Conservation (phyloP, 2,797 vertebrate species). For the Caiman crocodilus region DNA sequence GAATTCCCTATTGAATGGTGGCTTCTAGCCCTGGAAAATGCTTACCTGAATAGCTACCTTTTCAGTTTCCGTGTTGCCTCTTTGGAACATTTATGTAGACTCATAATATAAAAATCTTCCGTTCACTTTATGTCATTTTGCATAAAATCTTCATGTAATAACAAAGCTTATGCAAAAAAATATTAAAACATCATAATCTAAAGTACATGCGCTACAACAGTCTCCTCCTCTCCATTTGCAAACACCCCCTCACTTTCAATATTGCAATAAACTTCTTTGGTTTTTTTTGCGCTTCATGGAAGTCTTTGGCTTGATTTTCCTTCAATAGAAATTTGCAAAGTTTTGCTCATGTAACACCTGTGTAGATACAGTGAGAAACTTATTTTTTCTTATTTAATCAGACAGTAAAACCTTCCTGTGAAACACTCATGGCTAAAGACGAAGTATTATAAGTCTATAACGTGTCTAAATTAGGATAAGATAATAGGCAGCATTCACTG, state of each 20-base stretch:
- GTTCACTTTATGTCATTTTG: background rate
- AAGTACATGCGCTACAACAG: constrained; percentile 10
- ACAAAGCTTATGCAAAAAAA: background rate
- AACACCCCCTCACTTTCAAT: constrained; percentile 4
- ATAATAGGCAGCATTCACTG: constrained; percentile 50
- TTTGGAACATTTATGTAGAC: constrained; percentile 29
- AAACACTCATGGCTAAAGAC: constrained; percentile 36
- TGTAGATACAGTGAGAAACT: background rate
- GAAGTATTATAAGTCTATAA: constrained; percentile 49
- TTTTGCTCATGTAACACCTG: background rate
- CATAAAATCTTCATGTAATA: constrained; percentile 23
- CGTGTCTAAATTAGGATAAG: constrained; percentile 39
- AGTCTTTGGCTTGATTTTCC: constrained; percentile 10
- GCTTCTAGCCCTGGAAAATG: constrained; percentile 55
- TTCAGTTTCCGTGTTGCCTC: constrained; percentile 10
- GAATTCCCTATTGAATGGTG: constrained; percentile 60
- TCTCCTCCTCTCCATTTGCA: constrained; percentile 19
- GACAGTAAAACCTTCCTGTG: background rate
- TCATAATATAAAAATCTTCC: constrained; percentile 14
- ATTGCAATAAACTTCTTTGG: background rate
- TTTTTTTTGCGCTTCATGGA: constrained; percentile 50
- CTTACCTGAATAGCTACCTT: constrained; percentile 4
- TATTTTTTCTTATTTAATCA: constrained; percentile 15
- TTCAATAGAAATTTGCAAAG: background rate
- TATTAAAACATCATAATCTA: background rate